Percentiles rank a stretch among this genome's conserved stretches.
phyloP scores from a whole-genome alignment of 2,888 invertebrate species.

The Phortica magna region DNA sequence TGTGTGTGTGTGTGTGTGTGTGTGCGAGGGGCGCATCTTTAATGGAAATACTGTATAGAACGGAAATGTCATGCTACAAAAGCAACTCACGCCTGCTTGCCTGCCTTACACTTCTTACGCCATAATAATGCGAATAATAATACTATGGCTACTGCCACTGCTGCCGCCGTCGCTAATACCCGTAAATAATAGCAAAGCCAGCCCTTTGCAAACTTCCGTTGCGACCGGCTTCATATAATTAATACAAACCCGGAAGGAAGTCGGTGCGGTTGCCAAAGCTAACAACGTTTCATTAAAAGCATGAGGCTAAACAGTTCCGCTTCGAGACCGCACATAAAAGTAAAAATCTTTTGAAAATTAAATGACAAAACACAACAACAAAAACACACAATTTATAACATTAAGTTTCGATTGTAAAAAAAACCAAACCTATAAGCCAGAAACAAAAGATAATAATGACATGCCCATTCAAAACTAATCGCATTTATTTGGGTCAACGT shows the following conservation, averaged over 20 bases:
- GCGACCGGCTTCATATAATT: neutral
- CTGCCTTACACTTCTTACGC: neutral
- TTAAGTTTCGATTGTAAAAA: too few species aligned
- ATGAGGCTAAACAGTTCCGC: neutral
- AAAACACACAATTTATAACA: too few species aligned
- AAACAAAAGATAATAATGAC: too few species aligned
- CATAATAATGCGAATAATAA: too few species aligned
- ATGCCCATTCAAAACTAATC: too few species aligned
- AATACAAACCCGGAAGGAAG: neutral
- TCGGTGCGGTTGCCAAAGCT: neutral
- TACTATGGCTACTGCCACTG: too few species aligned
- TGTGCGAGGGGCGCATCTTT: neutral
- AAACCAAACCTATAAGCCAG: too few species aligned
- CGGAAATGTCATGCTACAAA: slow-evolving; percentile 9
- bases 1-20: neutral
- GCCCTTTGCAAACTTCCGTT: neutral
- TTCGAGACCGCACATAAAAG: neutral
- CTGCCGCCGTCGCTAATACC: neutral
- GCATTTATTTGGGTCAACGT: too few species aligned
- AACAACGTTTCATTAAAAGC: neutral
- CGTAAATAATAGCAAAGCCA: neutral
- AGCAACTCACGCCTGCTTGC: neutral
- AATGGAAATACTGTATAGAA: slow-evolving; percentile 9
- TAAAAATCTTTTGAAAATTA: neutral
- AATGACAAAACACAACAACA: neutral